Evolutionary conservation across 2,113 vertebrate species (phyloP), one percentile per base, ranked within the genome.

Genomic region (Procavia capensis): DNA sequence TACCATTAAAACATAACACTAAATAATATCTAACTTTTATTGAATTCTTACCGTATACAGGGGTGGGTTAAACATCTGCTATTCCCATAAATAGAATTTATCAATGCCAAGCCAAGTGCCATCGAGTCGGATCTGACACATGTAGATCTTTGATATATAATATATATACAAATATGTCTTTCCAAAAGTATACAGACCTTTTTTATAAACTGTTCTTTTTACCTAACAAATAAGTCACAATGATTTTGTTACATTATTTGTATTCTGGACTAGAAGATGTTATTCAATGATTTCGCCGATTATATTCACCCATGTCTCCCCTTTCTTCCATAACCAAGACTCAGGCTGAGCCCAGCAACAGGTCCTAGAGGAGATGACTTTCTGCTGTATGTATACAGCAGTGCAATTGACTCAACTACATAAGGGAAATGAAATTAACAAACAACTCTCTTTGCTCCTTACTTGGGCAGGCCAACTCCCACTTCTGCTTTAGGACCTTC

Each of bases 261-360:
- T 83, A 61, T 84, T 88, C 31, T 84, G 57, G 54, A 76, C 93
- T 45, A 39, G 31, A 96, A 14, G 63, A 25, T 90, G 29, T 86
- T 82, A 93, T 75, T 96, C 74, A 70, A 96, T 93, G 76, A 90
- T 11, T 84, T 93, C 7, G 50, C 78, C 31, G 47, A 87, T 93
- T 47, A 39, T 82, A 93, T 70, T 41, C 27, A 59, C 75, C 79
- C 92, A 47, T 90, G 17, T 75, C 36, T 36, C 41, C 17, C 31
- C 63, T 36, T 76, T 31, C 3, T 24, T 47, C 36, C 54, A 57
- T 75, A 93, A 87, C 36, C 29, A 70, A 95, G 61, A 36, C 57
- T 68, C 31, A 78, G 50, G 29, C 47, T 76, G 86, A 96, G n/a
- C 59, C n/a, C 39, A 91, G 59, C 47, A 93, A 31, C 10, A 9